Evolutionary conservation across 2,888 invertebrate species (phyloP).

Genomic region (Pherbina coryleti): DNA sequence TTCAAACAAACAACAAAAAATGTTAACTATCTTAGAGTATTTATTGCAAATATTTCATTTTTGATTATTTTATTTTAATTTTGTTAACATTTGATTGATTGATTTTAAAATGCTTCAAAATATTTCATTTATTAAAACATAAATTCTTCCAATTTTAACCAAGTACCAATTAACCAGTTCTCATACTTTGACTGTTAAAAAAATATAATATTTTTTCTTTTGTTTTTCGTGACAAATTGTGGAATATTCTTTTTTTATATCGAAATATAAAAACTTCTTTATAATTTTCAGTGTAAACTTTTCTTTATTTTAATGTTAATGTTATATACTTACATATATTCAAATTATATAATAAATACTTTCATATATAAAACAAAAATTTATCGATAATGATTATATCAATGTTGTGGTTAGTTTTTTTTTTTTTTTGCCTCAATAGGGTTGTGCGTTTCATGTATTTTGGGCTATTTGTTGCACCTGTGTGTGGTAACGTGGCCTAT

Average conservation of each 20-base stretch:
- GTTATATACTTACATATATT: slow-evolving; percentile 33
- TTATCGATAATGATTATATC: background rate
- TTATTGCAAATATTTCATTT: background rate
- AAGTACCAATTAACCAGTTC: background rate
- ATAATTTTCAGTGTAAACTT: slow-evolving; percentile 24
- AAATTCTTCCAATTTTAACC: background rate
- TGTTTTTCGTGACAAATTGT: slow-evolving; percentile 16
- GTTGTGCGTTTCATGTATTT: too few relatives aligned
- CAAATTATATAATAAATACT: slow-evolving; percentile 26
- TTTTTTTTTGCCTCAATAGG: too few relatives aligned
- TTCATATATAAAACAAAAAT: slow-evolving; percentile 13
- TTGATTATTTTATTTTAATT: background rate
- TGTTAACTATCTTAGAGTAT: background rate
- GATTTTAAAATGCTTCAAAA: background rate
- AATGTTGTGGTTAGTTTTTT: too few relatives aligned
- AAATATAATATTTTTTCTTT: background rate
- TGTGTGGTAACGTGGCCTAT: too few relatives aligned
- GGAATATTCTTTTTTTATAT: slow-evolving; percentile 7
- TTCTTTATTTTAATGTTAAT: slow-evolving; percentile 31
- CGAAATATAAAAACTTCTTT: background rate
- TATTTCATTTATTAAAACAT: background rate
- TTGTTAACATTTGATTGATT: slow-evolving; percentile 4
- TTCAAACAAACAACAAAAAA: slow-evolving; percentile 1
- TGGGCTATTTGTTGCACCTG: too few relatives aligned
- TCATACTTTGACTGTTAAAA: background rate